Evolutionary conservation across 2,888 invertebrate genomes (phyloP).

Genomic region (Cordilura impudica): DNA sequence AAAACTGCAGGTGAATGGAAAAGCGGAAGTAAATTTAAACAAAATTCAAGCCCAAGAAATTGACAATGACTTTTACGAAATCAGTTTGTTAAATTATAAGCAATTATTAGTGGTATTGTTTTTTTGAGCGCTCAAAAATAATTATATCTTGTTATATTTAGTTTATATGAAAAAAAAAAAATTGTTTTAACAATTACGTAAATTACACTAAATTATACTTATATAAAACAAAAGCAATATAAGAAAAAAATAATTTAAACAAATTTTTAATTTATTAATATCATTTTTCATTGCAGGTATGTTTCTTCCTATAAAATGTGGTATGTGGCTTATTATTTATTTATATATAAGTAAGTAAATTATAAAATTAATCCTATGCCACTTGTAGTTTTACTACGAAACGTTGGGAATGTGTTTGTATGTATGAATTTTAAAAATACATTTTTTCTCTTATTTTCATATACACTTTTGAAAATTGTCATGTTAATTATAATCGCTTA

Average conservation of each 20-base stretch:
- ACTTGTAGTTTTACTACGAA: not conserved
- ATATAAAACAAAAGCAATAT: conserved; percentile 5
- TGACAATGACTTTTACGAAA: not conserved
- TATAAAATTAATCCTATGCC: too few species aligned
- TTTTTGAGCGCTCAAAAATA: not conserved
- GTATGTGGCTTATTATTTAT: conserved; percentile 29
- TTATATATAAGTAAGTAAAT: conserved; percentile 44
- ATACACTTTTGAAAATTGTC: not conserved
- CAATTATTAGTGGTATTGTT: not conserved
- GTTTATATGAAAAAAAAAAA: not conserved
- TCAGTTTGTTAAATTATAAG: conserved; percentile 6
- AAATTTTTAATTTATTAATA: not conserved
- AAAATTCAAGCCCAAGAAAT: not conserved
- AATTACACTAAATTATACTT: conserved; percentile 2
- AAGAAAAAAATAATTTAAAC: conserved; percentile 23
- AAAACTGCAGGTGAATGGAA: not conserved
- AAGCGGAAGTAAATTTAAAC: conserved; percentile 22
- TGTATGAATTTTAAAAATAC: too few species aligned
- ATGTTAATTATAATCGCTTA: conserved; percentile 1
- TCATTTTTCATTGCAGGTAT: conserved; percentile 48
- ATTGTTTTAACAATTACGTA: not conserved
- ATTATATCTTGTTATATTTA: conserved; percentile 11
- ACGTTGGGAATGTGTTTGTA: not conserved
- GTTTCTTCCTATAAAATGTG: conserved; percentile 10
- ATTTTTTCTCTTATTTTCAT: too few species aligned